Evolutionary conservation across 2,888 invertebrate genomes (phyloP).

Genomic region (Diarsia mendica): DNA sequence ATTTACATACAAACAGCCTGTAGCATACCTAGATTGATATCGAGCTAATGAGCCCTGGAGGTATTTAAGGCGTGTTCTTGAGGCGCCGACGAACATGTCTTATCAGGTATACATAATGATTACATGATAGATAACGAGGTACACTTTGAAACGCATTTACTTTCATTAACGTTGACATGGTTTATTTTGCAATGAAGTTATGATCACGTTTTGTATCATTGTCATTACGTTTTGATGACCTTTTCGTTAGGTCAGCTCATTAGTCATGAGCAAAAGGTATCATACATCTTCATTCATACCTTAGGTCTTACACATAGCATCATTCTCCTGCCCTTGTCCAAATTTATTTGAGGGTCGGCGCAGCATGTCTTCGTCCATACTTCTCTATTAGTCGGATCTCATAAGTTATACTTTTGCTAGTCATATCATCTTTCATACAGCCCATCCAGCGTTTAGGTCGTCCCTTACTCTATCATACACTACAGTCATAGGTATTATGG

Average conservation of each 20-base stretch:
- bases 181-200: constrained; percentile 22
- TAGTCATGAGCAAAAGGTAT: constrained; percentile 1
- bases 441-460: neutral
- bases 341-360: neutral
- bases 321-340: neutral
- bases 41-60: constrained; percentile 45
- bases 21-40: constrained; percentile 33
- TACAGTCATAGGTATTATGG: neutral
- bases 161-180: constrained; percentile 42
- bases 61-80: constrained; percentile 54
- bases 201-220: neutral
- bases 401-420: neutral
- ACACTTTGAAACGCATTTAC: constrained; percentile 44
- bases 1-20: constrained; percentile 38
- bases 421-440: neutral
- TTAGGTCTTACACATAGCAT: neutral
- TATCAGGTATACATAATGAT: constrained; percentile 63
- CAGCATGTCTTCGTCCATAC: neutral
- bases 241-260: constrained; percentile 2
- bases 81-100: constrained; percentile 38
- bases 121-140: constrained; percentile 58
- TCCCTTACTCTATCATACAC: neutral
- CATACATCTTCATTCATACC: neutral
- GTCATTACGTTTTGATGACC: constrained; percentile 3
- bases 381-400: neutral